Conservation (phyloP, 2,888 invertebrate genomes). For the Minunthozetes semirufus region DNA sequence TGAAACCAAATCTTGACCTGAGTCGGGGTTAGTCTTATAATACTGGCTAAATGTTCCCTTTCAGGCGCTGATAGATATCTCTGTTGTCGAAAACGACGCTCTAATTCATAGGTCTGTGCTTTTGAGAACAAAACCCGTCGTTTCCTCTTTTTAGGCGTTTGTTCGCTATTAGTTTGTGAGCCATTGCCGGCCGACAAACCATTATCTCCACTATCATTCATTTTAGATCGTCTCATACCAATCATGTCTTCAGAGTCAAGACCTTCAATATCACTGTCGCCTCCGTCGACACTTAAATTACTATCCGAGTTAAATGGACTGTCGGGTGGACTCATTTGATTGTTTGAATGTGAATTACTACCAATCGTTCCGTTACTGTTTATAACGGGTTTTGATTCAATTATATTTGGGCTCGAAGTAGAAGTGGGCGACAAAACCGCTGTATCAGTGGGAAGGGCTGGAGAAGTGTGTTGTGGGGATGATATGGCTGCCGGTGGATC, state of each 20-base stretch:
- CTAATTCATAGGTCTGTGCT: constrained; percentile 92
- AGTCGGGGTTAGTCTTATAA: constrained; percentile 90
- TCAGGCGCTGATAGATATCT: constrained; percentile 95
- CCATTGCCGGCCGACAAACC: not conserved
- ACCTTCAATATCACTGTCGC: constrained; percentile 47
- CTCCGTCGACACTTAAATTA: constrained; percentile 44
- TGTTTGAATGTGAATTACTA: not conserved
- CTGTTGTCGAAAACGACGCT: constrained; percentile 89
- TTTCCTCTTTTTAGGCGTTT: constrained; percentile 70
- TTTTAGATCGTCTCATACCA: constrained; percentile 4
- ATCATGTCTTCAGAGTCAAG: constrained; percentile 43
- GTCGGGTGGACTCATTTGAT: constrained; percentile 44
- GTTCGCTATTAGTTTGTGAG: not conserved
- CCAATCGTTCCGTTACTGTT: constrained; percentile 16
- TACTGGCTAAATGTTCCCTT: constrained; percentile 87
- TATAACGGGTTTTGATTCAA: constrained; percentile 24
- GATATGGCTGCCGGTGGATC: constrained; percentile 18
- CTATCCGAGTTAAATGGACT: constrained; percentile 59
- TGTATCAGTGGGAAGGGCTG: constrained; percentile 28
- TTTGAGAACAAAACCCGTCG: constrained; percentile 94
- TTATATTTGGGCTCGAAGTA: constrained; percentile 46
- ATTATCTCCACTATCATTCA: constrained; percentile 35
- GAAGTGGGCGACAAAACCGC: constrained; percentile 29
- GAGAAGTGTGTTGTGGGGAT: constrained; percentile 33
- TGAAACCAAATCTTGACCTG: constrained; percentile 99